phyloP scores from a whole-genome alignment of 2,888 invertebrate species.

The Pyralis farinalis region DNA sequence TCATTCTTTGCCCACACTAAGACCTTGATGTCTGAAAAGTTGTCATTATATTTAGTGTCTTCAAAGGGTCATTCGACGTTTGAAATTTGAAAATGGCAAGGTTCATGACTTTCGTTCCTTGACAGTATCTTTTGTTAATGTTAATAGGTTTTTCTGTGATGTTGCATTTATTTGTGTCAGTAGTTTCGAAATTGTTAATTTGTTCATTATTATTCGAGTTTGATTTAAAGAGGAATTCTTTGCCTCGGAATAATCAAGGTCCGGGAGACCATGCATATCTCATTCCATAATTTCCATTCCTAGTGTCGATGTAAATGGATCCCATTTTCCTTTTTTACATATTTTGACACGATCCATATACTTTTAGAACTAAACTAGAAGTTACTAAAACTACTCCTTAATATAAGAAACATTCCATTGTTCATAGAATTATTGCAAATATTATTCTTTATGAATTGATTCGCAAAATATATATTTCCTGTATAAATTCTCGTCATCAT shows the following conservation, averaged over 20 bases:
- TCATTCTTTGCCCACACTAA: no score
- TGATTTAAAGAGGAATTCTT: background rate
- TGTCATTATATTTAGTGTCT: constrained; percentile 1
- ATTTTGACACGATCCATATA: no score
- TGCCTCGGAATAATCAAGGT: background rate
- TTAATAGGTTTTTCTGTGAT: constrained; percentile 6
- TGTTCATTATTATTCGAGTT: background rate
- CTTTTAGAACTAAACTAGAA: no score
- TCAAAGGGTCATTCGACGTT: background rate
- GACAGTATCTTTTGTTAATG: constrained; percentile 3
- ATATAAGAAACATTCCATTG: no score
- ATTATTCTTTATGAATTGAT: no score
- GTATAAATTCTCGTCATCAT: no score
- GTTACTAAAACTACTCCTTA: no score
- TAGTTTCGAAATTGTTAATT: background rate
- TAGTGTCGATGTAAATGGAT: no score
- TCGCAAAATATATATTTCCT: no score
- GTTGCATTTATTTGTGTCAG: background rate
- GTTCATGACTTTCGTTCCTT: constrained; percentile 1
- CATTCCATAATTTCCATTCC: no score
- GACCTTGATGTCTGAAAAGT: background rate
- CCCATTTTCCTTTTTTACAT: no score
- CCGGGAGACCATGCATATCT: background rate
- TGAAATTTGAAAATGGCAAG: constrained; percentile 7
- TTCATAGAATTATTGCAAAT: no score